Base-by-base conservation (phyloP, 2,888 invertebrate genomes). In the Acronicta psi region DNA sequence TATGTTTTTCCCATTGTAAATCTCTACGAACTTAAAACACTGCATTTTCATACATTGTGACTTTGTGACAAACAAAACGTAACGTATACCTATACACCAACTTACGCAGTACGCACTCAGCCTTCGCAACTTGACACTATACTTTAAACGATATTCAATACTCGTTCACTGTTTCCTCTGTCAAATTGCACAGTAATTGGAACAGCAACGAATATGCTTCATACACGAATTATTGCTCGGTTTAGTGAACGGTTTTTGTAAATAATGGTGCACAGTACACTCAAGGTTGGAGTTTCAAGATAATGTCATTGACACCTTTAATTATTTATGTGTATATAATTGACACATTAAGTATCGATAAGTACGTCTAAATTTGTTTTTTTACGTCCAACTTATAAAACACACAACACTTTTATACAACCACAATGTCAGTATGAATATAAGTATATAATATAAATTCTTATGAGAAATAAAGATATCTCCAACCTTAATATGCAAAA, bases 91-190 rank as follows among this genome's bases (percentile, higher is more conserved):
- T 1, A 3, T 1, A 6, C 7, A 23, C 25, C 55, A 47, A 65
- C 47, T 69, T 65, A 74, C 69, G 56, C 62, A 68, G 61, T 69
- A 77, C 66, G 61, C 69, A 67, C 59, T 47, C 59, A 70, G 36
- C 77, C 72, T 77, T 77, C 67, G 64, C 43, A 66, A 75, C 50
- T 60, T 52, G 62, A 70, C 29, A 64, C 50, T 51, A 51, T 53
- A 45, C 58, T 58, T 61, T 60, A 71, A 67, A 73, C 70, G 70
- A 69, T 73, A 75, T 73, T 66, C 75, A 73, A 74, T 67, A 73
- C 76, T 62, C 63, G 73, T 73, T 73, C 59, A 69, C 60, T 29
- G 56, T 75, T 70, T 69, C 69, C 69, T 56, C 44, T 44, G 47
- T 23, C 36, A 53, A 61, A 67, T 50, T 46, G 44, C 47, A 53